Evolutionary conservation across 2,888 invertebrate genomes (phyloP).

Genomic region (Glaucopsyche alexis): DNA sequence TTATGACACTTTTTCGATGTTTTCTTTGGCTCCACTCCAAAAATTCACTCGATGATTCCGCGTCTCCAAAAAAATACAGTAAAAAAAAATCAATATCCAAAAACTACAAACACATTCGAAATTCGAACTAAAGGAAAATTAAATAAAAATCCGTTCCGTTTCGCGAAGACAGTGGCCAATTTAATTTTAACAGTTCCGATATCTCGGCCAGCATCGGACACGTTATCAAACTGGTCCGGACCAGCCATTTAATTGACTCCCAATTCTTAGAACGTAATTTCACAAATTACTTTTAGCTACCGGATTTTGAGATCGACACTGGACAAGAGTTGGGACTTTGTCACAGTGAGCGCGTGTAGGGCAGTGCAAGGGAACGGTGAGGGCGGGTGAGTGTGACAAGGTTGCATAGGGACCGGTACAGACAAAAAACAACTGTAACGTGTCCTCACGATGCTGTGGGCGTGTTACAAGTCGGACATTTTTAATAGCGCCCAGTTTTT

Average conservation of each 20-base stretch:
- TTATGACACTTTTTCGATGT: too few species aligned
- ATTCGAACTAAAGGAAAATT: background rate
- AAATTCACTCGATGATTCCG: too few species aligned
- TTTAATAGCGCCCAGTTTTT: slow-evolving; percentile 31
- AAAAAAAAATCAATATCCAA: background rate
- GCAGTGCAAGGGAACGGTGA: slow-evolving; percentile 9
- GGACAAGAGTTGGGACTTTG: slow-evolving; percentile 53
- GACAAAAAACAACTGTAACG: slow-evolving; percentile 53
- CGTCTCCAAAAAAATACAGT: background rate
- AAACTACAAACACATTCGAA: slow-evolving; percentile 8
- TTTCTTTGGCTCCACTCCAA: too few species aligned
- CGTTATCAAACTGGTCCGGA: slow-evolving; percentile 42
- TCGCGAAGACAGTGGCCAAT: slow-evolving; percentile 10
- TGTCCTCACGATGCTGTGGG: slow-evolving; percentile 53
- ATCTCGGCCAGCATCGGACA: slow-evolving; percentile 31
- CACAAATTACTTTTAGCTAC: slow-evolving; percentile 80
- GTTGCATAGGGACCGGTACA: slow-evolving; percentile 54
- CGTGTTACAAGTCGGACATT: slow-evolving; percentile 51
- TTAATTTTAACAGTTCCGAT: slow-evolving; percentile 28
- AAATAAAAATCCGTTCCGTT: slow-evolving; percentile 2
- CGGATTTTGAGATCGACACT: slow-evolving; percentile 69
- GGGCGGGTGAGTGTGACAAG: slow-evolving; percentile 49
- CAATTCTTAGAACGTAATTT: slow-evolving; percentile 79
- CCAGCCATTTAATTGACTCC: slow-evolving; percentile 66
- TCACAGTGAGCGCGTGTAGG: slow-evolving; percentile 44